These are phyloP conservation scores for Poeciliopsis paucimaculata DNA, from an alignment of 2,797 vertebrate genomes.

Conservation along the genomic window DNA sequence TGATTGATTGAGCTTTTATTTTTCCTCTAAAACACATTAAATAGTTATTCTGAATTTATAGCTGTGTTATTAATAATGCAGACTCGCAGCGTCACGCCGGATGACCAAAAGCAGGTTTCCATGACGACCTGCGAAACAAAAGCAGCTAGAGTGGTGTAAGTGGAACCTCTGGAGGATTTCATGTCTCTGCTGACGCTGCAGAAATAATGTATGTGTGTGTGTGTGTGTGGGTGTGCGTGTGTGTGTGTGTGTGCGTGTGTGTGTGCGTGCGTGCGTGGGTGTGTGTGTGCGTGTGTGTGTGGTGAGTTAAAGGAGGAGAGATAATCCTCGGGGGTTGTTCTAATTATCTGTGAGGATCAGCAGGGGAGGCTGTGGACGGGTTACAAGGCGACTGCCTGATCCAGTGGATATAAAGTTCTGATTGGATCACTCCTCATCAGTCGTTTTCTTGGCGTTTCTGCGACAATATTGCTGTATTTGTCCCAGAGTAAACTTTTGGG, in stretches of 20 bases:
- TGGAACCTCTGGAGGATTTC: slow-evolving; percentile 16
- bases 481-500: too few species aligned
- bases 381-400: slow-evolving; percentile 36
- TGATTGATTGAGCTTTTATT: slow-evolving; percentile 11
- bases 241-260: not conserved
- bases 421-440: slow-evolving; percentile 59
- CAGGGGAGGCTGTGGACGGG: slow-evolving; percentile 49
- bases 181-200: slow-evolving; percentile 72
- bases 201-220: slow-evolving; percentile 29
- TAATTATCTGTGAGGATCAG: slow-evolving; percentile 79
- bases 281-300: not conserved
- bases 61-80: slow-evolving; percentile 67
- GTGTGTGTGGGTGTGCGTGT: not conserved
- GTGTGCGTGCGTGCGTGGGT: too few species aligned
- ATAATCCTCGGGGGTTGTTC: slow-evolving; percentile 68
- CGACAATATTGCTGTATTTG: too few species aligned
- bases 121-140: slow-evolving; percentile 22
- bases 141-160: slow-evolving; percentile 27
- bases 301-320: slow-evolving; percentile 33
- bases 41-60: slow-evolving; percentile 54
- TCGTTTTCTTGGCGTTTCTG: slow-evolving; percentile 5
- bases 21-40: slow-evolving; percentile 45
- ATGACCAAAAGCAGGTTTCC: slow-evolving; percentile 52
- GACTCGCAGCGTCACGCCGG: slow-evolving; percentile 38
- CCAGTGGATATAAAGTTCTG: slow-evolving; percentile 56